phyloP scores from a whole-genome alignment of 2,797 vertebrate genomes.

The Phrynocephalus vlangalii region DNA sequence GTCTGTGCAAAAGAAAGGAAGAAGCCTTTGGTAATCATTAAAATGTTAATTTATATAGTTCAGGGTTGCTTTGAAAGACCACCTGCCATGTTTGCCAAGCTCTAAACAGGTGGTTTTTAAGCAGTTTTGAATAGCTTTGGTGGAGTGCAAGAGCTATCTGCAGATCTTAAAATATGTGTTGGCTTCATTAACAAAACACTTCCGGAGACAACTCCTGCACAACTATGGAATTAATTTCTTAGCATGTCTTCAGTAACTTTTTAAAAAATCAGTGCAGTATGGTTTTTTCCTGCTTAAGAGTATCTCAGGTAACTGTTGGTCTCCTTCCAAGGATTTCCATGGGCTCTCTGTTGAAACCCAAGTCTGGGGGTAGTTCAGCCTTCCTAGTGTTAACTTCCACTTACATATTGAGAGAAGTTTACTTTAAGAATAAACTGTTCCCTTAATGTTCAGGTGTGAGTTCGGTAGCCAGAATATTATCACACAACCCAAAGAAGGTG shows the following conservation, averaged over 20 bases:
- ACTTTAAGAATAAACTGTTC: background rate
- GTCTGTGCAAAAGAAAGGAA: constrained; percentile 9
- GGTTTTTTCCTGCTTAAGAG: background rate
- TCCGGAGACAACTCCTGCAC: background rate
- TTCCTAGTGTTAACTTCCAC: background rate
- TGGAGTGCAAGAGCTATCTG: background rate
- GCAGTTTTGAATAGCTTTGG: background rate
- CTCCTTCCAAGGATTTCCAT: background rate
- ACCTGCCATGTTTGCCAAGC: constrained; percentile 29
- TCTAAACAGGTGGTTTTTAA: background rate
- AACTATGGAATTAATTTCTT: background rate
- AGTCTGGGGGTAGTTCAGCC: background rate
- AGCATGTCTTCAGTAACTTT: background rate
- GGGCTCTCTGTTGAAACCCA: background rate
- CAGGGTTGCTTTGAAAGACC: constrained; percentile 32
- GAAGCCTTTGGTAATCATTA: constrained; percentile 39
- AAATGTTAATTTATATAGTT: background rate
- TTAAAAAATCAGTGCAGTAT: background rate
- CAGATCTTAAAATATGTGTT: background rate
- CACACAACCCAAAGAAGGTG: too few species aligned
- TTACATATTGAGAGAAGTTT: background rate
- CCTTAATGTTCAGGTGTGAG: background rate
- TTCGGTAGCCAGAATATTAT: too few species aligned
- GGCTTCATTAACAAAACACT: background rate
- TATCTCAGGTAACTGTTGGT: background rate